Evolutionary conservation across 2,113 vertebrate genomes (phyloP).

Genomic region (Indicator indicator): DNA sequence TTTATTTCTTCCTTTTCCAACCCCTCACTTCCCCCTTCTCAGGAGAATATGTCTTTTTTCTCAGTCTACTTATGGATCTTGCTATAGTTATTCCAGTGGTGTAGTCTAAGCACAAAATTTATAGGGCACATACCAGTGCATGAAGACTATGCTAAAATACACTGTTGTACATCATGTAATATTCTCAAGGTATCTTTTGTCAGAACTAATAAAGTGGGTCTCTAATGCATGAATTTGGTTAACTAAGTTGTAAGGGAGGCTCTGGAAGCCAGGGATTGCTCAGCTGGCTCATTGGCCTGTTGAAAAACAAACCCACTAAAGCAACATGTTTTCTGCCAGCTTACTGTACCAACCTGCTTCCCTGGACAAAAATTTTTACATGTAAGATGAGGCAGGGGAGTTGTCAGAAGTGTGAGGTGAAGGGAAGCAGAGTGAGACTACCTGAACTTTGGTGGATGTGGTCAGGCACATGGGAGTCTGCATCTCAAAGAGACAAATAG

Average conservation of each 20-base stretch:
- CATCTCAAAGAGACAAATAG: not conserved
- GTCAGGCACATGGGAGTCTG: rapidly evolving
- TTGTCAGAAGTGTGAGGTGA: not conserved
- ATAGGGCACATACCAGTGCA: not conserved
- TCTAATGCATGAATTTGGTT: not conserved
- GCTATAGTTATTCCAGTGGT: not conserved
- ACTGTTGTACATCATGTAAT: not conserved
- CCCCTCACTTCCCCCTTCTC: not conserved
- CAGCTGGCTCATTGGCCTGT: not conserved
- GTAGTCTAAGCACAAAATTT: not conserved
- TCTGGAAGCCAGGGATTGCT: not conserved
- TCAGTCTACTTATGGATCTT: not conserved
- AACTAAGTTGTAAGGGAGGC: not conserved
- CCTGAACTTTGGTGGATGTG: not conserved
- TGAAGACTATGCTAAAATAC: not conserved
- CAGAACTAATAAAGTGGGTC: not conserved
- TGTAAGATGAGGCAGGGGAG: not conserved
- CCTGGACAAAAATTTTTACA: not conserved
- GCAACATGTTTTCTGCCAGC: not conserved
- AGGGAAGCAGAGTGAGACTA: not conserved
- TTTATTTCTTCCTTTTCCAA: not conserved
- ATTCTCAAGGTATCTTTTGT: not conserved
- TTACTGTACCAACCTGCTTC: not conserved
- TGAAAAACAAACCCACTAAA: not conserved
- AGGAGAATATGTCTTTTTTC: not conserved